Conservation (phyloP, 2,888 invertebrate genomes). For the Xestia c-nigrum region DNA sequence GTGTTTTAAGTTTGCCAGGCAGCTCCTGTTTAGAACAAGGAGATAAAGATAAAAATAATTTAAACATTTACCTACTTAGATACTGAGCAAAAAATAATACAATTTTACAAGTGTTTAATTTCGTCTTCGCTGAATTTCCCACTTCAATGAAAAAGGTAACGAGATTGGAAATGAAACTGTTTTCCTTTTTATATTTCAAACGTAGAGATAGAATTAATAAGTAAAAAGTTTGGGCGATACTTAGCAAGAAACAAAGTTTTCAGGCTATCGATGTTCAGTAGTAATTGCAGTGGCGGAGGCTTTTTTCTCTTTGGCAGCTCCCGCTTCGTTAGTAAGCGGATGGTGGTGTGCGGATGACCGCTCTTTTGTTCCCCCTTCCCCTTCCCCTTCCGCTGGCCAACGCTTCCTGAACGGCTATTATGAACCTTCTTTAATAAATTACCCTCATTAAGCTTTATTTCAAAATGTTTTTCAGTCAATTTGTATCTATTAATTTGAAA, state of each 20-base stretch:
- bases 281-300: conserved; percentile 69
- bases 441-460: conserved; percentile 53
- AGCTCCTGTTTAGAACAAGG: not conserved
- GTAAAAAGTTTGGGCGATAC: conserved; percentile 26
- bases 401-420: conserved; percentile 70
- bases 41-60: not conserved
- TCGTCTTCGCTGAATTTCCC: conserved; percentile 2
- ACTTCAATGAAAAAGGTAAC: conserved; percentile 18
- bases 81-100: conserved; percentile 24
- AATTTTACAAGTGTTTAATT: conserved; percentile 35
- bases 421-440: conserved; percentile 71
- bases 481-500: conserved; percentile 49
- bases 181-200: not conserved
- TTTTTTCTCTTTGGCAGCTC: conserved; percentile 66
- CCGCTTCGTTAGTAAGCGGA: conserved; percentile 70
- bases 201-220: conserved; percentile 30
- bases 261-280: conserved; percentile 51
- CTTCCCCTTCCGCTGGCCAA: conserved; percentile 67
- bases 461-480: conserved; percentile 45
- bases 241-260: conserved; percentile 48
- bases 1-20: conserved; percentile 15
- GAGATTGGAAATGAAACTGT: conserved; percentile 9
- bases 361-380: conserved; percentile 70
- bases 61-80: not conserved
- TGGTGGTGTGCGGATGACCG: conserved; percentile 67